Evolutionary conservation across 2,888 invertebrate genomes (phyloP), one percentile per base, ranked within the genome.

Genomic region (Tryphoninae sp.): DNA sequence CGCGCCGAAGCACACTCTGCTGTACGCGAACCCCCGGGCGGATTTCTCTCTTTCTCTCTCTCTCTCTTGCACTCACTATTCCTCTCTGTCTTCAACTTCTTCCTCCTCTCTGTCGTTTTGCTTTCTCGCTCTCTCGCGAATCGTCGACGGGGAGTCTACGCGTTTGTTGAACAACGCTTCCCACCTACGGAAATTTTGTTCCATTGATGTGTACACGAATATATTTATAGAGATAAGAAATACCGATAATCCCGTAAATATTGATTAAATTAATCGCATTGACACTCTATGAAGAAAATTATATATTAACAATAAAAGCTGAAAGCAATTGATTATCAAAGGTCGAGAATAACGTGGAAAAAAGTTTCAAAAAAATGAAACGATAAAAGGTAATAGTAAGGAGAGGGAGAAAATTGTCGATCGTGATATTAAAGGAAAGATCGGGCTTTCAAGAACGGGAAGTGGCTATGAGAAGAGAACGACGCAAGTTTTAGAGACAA

Each of bases 11-110:
- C 65, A 42, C 71, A 69, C 68, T 53, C 61, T 45, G 33, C 9
- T 71, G 33, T 71, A 75, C 75, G 67, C 55, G 67, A 77, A 77
- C 53, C 65, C 80, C 53, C 71, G 67, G 72, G 76, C 67, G 53
- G 59, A 59, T 62, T 42, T 64, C 16, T 45, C 64, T 45, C 53
- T 64, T 55, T 49, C 42, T 53, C 49, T 79, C 33, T 73, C 62
- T 19, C 23, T 19, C 58, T 65, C 22, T 19, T 64, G 8, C 2
- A 33, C 22, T 62, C 51, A 58, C 45, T 65, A 45, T 42, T 16
- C 9, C 40, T 67, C 2, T 19, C 49, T 9, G 11, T 42, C 8
- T 62, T 42, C 16, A 2, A n/a, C 58, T 68, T 59, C 68, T 51
- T 42, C 59, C 40, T 42, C 42, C 7, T 42, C 58, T 23, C 13